Percentiles rank a stretch among this genome's conserved stretches.
Conservation (phyloP, 2,888 invertebrate species). For the Diarsia brunnea region DNA sequence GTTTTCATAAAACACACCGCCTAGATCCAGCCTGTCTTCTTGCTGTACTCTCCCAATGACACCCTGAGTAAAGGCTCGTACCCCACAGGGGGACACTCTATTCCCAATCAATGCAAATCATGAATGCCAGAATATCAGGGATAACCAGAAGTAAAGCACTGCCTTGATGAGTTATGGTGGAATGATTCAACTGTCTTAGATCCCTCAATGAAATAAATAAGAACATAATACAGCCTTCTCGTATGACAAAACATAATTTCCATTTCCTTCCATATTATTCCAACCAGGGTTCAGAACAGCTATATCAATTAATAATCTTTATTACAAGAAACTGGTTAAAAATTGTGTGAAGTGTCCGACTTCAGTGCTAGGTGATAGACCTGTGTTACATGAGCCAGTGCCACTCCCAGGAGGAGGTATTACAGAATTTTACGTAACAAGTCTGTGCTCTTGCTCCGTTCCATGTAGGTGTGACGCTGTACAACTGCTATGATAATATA, state of each 20-base stretch:
- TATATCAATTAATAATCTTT: background rate
- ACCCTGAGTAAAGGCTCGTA: too few relatives aligned
- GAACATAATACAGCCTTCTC: background rate
- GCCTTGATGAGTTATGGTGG: background rate
- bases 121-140: background rate
- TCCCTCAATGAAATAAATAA: background rate
- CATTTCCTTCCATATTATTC: background rate
- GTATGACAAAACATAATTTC: background rate
- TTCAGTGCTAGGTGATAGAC: background rate
- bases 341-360: background rate
- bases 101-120: background rate
- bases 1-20: too few relatives aligned
- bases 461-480: background rate
- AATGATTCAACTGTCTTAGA: background rate
- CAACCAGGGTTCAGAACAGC: background rate
- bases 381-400: background rate
- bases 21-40: too few relatives aligned
- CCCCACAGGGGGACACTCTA: too few relatives aligned
- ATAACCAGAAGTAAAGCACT: background rate
- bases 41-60: too few relatives aligned
- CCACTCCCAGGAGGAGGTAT: background rate
- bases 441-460: background rate
- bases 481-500: background rate
- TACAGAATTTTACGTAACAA: background rate
- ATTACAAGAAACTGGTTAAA: background rate